Evolutionary conservation across 2,113 vertebrate species (phyloP), one percentile per base, ranked within the genome.

Genomic region (Gulo gulo): DNA sequence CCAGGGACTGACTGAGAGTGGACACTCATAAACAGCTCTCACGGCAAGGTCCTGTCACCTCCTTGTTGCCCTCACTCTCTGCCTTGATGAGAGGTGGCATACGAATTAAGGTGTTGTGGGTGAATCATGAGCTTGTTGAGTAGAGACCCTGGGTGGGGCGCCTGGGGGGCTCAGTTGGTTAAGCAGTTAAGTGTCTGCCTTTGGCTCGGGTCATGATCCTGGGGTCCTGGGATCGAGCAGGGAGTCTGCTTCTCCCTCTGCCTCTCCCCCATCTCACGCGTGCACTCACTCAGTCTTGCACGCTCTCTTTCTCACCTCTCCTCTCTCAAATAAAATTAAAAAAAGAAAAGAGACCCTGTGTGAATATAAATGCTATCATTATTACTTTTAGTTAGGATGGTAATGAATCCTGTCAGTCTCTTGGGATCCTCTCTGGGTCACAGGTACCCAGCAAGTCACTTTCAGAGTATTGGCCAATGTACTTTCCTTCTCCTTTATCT

Each of bases 1-100:
- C 95, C 98, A 99, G 50, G 98, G 99, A 88, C 98, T 99, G 29
- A 98, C 98, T 34, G 98, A 99, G 86, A 29, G 23, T 20, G 63
- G 80, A 36, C 76, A 45, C 81, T 88, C 94, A 79, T 82, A 67
- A 42, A 63, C 18, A 57, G 45, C 52, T 73, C 31, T 94, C 89
- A 23, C 2, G 18, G 14, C 47, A 76, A 45, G 61, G 71, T 84
- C 45, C 55, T 50, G 10, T 78, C 16, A 23, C 76, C 57, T 85
- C 82, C 69, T 84, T 29, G 55, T 83, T 92, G 79, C 34, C 73
- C 79, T 36, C 57, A 31, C 21, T 61, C 45, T 93, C 42, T 90
- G 71, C 63, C 61, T 69, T 93, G 39, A 26, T 47, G 84, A 78
- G 71, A 81, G 42, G 47, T 63, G 34, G 42, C 89, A 23, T 69